Evolutionary conservation across 2,113 vertebrate species (phyloP).

Genomic region (Mastomys natalensis): DNA sequence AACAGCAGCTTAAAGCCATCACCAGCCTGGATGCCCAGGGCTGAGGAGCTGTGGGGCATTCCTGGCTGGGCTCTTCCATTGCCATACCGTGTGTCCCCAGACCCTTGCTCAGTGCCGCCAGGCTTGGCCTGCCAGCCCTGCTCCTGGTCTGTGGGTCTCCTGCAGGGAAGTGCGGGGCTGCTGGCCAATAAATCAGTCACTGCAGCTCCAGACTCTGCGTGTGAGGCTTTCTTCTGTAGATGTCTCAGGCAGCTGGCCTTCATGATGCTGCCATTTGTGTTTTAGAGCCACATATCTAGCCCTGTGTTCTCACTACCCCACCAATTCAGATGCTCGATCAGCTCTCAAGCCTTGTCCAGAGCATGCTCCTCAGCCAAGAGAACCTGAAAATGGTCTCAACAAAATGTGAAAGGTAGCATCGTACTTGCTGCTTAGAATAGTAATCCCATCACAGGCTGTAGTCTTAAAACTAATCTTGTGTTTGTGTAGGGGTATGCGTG

Average conservation of each 20-base stretch:
- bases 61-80: neutral
- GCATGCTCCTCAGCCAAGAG: neutral
- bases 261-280: neutral
- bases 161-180: neutral
- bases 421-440: neutral
- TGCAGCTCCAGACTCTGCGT: neutral
- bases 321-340: neutral
- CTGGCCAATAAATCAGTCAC: slow-evolving; percentile 14
- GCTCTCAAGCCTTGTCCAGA: neutral
- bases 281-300: neutral
- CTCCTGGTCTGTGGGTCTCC: neutral
- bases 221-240: neutral
- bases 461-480: neutral
- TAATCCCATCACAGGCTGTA: too few species aligned
- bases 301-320: neutral
- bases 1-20: neutral
- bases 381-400: neutral
- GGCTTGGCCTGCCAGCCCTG: neutral
- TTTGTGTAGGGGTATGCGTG: neutral
- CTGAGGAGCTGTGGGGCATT: neutral
- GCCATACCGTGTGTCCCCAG: neutral
- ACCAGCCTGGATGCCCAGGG: neutral
- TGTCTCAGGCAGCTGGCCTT: neutral
- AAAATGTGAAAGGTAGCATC: neutral
- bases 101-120: neutral